Conservation (phyloP, 2,888 invertebrate species). For the Hemistola chrysoprasaria region DNA sequence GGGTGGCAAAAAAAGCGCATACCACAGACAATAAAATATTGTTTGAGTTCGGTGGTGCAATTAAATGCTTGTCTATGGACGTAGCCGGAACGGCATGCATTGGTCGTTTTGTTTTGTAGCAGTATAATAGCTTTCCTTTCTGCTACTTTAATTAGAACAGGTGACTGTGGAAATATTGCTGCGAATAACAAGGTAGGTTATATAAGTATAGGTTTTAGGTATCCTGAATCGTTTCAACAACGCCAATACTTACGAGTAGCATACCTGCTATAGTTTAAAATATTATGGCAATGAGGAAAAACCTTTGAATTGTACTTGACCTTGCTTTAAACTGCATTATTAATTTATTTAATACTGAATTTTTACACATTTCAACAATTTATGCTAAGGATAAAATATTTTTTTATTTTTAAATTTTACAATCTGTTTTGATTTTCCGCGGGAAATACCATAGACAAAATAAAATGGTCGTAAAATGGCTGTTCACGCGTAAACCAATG, state of each 20-base stretch:
- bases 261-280: too few species aligned
- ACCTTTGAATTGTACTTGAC: too few species aligned
- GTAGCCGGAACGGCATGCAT: constrained; percentile 17
- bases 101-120: constrained; percentile 15
- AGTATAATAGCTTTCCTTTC: constrained; percentile 3
- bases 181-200: constrained; percentile 9
- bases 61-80: constrained; percentile 59
- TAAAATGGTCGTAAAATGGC: constrained; percentile 37
- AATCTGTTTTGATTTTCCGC: constrained; percentile 8
- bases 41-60: constrained; percentile 68
- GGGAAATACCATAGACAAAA: constrained; percentile 28
- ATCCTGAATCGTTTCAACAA: too few species aligned
- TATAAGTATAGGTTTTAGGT: too few species aligned
- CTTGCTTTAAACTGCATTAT: too few species aligned
- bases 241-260: too few species aligned
- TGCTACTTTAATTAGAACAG: constrained; percentile 4
- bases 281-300: too few species aligned
- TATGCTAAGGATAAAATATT: too few species aligned
- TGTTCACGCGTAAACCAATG: constrained; percentile 45
- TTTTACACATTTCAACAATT: too few species aligned
- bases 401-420: constrained; percentile 7
- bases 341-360: too few species aligned
- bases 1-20: constrained; percentile 62
- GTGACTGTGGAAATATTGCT: not conserved
- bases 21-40: constrained; percentile 68